Evolutionary conservation across 2,797 vertebrate genomes (phyloP).

Genomic region (Malurus splendens): DNA sequence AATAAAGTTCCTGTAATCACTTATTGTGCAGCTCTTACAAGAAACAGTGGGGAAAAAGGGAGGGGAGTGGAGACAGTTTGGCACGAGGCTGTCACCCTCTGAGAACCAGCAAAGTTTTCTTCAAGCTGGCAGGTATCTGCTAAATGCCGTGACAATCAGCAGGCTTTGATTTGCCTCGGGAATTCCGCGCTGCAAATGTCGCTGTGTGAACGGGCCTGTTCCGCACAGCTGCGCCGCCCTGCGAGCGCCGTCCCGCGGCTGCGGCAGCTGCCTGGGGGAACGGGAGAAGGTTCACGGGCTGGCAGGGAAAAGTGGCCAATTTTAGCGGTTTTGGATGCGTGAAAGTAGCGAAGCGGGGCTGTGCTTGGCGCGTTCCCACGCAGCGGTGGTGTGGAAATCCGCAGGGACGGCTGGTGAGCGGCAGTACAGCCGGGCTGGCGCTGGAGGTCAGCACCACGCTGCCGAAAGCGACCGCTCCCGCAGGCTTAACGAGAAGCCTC

Average conservation of each 20-base stretch:
- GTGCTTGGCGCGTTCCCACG: rapidly evolving
- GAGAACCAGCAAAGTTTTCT: not conserved
- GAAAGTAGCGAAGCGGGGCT: rapidly evolving
- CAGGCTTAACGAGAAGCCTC: rapidly evolving
- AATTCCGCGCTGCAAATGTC: rapidly evolving
- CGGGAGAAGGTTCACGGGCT: rapidly evolving
- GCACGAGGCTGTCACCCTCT: not conserved
- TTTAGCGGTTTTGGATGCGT: rapidly evolving
- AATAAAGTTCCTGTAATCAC: not conserved
- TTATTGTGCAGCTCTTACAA: slow-evolving; percentile 7
- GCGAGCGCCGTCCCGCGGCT: not conserved
- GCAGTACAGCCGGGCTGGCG: not conserved
- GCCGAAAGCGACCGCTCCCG: not conserved
- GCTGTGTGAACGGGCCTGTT: rapidly evolving
- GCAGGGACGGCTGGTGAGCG: not conserved
- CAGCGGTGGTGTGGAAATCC: rapidly evolving
- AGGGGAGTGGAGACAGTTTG: not conserved
- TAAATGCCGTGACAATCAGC: not conserved
- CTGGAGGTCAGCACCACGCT: slow-evolving; percentile 58
- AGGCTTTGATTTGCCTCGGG: not conserved
- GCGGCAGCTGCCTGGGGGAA: not conserved
- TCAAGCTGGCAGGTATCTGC: not conserved
- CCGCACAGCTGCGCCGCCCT: not conserved
- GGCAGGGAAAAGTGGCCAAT: not conserved
- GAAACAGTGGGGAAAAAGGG: not conserved